phyloP scores from a whole-genome alignment of 2,888 invertebrate species.

The Mycogona germanica region DNA sequence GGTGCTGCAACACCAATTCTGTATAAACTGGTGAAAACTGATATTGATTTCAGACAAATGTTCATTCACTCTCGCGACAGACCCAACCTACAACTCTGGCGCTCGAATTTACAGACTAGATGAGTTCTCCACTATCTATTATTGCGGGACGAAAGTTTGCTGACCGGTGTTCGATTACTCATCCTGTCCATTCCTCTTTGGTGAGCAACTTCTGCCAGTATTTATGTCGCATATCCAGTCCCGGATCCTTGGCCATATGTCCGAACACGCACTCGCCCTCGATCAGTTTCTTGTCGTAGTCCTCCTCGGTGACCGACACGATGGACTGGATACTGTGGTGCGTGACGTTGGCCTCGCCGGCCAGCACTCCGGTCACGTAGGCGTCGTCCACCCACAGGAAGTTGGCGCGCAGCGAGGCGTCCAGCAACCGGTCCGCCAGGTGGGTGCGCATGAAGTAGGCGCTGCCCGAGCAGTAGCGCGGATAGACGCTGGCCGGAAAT shows the following conservation, averaged over 20 bases:
- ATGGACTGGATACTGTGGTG: constrained; percentile 14
- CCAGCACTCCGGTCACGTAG: constrained; percentile 14
- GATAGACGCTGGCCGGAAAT: constrained; percentile 8
- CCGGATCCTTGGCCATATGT: constrained; percentile 15
- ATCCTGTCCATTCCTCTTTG: constrained; percentile 12
- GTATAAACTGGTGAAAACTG: too few species aligned
- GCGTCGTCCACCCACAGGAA: constrained; percentile 18
- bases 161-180: too few species aligned
- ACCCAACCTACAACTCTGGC: too few species aligned
- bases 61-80: too few species aligned
- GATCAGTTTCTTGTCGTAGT: constrained; percentile 11
- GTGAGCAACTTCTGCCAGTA: constrained; percentile 15
- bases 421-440: neutral
- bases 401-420: constrained; percentile 6
- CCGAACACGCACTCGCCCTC: constrained; percentile 13
- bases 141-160: too few species aligned
- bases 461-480: constrained; percentile 16
- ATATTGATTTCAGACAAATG: too few species aligned
- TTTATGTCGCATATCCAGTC: constrained; percentile 8
- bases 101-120: too few species aligned
- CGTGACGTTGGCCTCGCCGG: constrained; percentile 2
- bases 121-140: too few species aligned
- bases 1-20: too few species aligned
- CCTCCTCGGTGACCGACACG: constrained; percentile 10
- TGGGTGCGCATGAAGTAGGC: constrained; percentile 11